Evolutionary conservation across 2,888 invertebrate genomes (phyloP).

Genomic region (Gymnocheta viridis): DNA sequence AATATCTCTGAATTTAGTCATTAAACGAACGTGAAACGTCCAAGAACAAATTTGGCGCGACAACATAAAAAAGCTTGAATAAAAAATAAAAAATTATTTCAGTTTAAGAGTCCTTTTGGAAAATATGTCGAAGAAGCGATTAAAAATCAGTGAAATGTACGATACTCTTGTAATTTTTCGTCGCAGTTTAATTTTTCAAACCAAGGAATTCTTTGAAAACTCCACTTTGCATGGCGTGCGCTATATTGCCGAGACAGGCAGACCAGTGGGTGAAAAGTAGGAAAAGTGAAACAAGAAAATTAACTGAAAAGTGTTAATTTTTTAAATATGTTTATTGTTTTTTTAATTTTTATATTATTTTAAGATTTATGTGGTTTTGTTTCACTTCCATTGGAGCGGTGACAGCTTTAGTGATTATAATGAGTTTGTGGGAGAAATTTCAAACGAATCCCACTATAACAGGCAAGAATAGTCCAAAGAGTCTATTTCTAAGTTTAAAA

Average conservation of each 20-base stretch:
- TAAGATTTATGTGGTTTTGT: conserved; percentile 90
- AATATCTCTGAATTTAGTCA: conserved; percentile 18
- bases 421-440: conserved; percentile 91
- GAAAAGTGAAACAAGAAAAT: conserved; percentile 65
- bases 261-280: conserved; percentile 90
- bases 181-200: conserved; percentile 87
- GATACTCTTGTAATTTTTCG: conserved; percentile 81
- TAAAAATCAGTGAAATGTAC: conserved; percentile 67
- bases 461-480: conserved; percentile 79
- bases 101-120: conserved; percentile 48
- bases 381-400: conserved; percentile 87
- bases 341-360: background rate
- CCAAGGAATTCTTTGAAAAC: conserved; percentile 88
- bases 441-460: conserved; percentile 92
- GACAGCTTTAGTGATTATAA: conserved; percentile 88
- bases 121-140: conserved; percentile 75
- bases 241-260: conserved; percentile 88
- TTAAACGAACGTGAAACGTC: conserved; percentile 4
- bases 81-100: background rate
- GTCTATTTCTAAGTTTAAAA: background rate
- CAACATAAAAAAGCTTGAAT: background rate
- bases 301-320: background rate
- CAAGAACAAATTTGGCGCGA: background rate
- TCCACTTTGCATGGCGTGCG: conserved; percentile 90
- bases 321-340: background rate